Evolutionary conservation across 2,888 invertebrate species (phyloP).

Genomic region (Zelleria hepariella): DNA sequence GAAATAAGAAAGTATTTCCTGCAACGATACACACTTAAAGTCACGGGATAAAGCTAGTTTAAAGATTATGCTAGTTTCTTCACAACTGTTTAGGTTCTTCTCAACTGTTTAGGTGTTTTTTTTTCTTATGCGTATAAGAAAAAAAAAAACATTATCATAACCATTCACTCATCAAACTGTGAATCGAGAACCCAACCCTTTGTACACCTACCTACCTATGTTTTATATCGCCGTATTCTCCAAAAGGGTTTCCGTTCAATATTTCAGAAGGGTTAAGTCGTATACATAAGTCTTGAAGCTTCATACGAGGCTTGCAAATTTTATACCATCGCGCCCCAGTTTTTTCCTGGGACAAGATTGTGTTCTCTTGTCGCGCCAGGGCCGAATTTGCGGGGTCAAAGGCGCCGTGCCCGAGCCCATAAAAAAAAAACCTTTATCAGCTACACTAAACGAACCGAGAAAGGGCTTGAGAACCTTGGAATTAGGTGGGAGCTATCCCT

Average conservation of each 20-base stretch:
- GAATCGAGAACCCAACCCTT: background rate
- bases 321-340: slow-evolving; percentile 19
- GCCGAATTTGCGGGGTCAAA: background rate
- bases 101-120: background rate
- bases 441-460: too few species aligned
- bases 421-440: too few species aligned
- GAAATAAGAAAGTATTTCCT: too few species aligned
- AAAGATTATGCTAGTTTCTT: too few species aligned
- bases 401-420: background rate
- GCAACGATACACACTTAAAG: too few species aligned
- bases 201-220: background rate
- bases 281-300: slow-evolving; percentile 24
- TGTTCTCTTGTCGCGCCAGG: background rate
- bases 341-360: background rate
- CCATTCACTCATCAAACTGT: background rate
- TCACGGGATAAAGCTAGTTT: too few species aligned
- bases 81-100: too few species aligned
- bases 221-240: background rate
- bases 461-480: too few species aligned
- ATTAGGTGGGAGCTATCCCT: too few species aligned
- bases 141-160: background rate
- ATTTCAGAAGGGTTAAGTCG: slow-evolving; percentile 29
- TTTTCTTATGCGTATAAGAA: background rate
- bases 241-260: slow-evolving; percentile 18
- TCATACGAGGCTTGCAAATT: slow-evolving; percentile 33